A percentile compares a stretch with the other conserved stretches of the same genome.
Conservation (phyloP, 2,113 vertebrate genomes). For the Peromyscus polionotus region DNA sequence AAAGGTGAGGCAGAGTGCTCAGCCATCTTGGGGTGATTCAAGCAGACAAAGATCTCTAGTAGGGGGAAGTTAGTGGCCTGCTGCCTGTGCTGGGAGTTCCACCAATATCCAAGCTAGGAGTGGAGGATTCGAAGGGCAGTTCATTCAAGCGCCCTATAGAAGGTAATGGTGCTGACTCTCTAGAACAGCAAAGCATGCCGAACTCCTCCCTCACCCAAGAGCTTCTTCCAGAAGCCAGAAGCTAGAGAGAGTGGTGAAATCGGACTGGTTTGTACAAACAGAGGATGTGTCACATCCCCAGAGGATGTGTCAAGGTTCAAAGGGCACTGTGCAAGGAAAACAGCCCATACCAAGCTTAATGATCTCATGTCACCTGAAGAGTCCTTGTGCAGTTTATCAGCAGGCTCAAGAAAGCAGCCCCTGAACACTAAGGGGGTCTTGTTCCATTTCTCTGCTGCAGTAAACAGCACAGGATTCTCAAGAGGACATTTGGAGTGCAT, state of each 20-base stretch:
- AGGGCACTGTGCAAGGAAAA: not conserved
- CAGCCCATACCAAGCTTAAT: not conserved
- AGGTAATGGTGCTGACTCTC: not conserved
- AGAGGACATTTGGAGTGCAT: not conserved
- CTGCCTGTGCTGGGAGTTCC: not conserved
- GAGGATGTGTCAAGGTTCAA: slow-evolving; percentile 54
- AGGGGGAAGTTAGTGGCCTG: not conserved
- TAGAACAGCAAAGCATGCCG: not conserved
- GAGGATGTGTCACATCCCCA: not conserved
- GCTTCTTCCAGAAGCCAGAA: not conserved
- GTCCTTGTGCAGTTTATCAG: not conserved
- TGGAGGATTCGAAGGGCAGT: not conserved
- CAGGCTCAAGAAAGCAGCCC: not conserved
- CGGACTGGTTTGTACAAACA: not conserved
- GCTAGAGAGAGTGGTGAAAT: not conserved
- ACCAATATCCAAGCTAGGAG: not conserved
- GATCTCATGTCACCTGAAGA: not conserved
- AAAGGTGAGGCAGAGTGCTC: not conserved
- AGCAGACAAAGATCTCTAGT: not conserved
- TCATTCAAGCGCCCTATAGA: slow-evolving; percentile 10
- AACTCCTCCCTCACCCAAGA: not conserved
- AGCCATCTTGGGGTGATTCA: not conserved
- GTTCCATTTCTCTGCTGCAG: not conserved
- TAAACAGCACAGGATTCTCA: not conserved
- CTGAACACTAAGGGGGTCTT: not conserved